Evolutionary conservation across 2,888 invertebrate genomes (phyloP).

Genomic region (Caenorhabditis sp.): DNA sequence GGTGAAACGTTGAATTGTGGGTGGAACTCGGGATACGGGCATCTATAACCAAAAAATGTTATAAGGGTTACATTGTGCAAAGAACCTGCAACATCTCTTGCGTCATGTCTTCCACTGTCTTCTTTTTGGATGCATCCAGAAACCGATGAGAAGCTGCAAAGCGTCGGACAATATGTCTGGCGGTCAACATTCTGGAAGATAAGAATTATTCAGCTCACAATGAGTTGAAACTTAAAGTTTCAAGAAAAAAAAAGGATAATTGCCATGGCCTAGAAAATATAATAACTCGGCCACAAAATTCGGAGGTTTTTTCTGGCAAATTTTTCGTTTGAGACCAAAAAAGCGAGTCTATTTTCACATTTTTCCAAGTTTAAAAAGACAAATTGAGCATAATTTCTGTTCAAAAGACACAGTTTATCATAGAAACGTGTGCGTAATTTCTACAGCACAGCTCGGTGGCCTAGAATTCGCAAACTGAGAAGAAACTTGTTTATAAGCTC

Average conservation of each 20-base stretch:
- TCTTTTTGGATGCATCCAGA: constrained; percentile 22
- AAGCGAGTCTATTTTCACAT: no score
- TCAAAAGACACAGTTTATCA: no score
- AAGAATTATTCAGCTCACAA: background rate
- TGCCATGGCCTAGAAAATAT: constrained; percentile 24
- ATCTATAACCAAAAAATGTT: constrained; percentile 21
- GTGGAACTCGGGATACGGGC: constrained; percentile 62
- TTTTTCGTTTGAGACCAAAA: background rate
- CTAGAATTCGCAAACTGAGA: no score
- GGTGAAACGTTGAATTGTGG: constrained; percentile 64
- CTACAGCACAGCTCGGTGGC: no score
- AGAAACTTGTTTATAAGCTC: background rate
- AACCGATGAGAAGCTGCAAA: constrained; percentile 28
- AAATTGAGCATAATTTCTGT: no score
- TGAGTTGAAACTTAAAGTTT: background rate
- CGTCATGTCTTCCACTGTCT: constrained; percentile 63
- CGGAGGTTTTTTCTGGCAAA: background rate
- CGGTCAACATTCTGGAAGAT: constrained; percentile 39
- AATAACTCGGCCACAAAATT: constrained; percentile 6
- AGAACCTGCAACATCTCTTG: constrained; percentile 63
- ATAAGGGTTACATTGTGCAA: background rate
- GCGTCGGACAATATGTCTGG: constrained; percentile 33
- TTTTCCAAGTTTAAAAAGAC: background rate
- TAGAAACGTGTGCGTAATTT: no score
- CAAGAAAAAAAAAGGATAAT: constrained; percentile 7